Evolutionary conservation across 1,140 invertebrate genomes (phyloP).

Genomic region (Rhopalosiphum maidis): DNA sequence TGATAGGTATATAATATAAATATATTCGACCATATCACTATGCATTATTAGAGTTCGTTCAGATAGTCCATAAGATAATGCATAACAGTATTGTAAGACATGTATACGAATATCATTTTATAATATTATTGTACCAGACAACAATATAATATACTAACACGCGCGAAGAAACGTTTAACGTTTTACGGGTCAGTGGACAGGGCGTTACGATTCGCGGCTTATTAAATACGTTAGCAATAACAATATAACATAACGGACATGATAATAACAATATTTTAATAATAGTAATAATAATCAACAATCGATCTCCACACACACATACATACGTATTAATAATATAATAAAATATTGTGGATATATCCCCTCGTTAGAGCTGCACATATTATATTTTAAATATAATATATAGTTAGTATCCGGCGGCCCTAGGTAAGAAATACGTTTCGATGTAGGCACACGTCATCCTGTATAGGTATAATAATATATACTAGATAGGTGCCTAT

Average conservation of each 20-base stretch:
- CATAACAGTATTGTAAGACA: background rate
- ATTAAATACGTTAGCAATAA: conserved; percentile 3
- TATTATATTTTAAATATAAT: background rate
- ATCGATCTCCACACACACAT: background rate
- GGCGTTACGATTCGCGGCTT: background rate
- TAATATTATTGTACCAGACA: background rate
- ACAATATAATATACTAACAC: background rate
- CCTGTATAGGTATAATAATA: background rate
- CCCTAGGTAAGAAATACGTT: background rate
- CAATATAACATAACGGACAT: background rate
- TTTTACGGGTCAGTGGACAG: background rate
- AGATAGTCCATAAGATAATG: background rate
- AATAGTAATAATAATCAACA: conserved; percentile 4
- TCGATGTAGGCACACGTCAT: background rate
- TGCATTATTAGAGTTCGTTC: background rate
- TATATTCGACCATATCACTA: too few relatives aligned
- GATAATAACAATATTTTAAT: background rate
- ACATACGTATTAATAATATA: background rate
- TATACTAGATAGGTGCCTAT: background rate
- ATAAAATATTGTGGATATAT: background rate
- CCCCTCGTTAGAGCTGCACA: background rate
- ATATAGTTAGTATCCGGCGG: background rate
- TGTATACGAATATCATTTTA: background rate
- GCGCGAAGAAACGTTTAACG: background rate
- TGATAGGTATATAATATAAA: too few relatives aligned